Percentiles rank a stretch among this genome's conserved stretches.
Evolutionary conservation across 2,113 vertebrate species (phyloP).

Genomic region (Erythrocercus mccallii): DNA sequence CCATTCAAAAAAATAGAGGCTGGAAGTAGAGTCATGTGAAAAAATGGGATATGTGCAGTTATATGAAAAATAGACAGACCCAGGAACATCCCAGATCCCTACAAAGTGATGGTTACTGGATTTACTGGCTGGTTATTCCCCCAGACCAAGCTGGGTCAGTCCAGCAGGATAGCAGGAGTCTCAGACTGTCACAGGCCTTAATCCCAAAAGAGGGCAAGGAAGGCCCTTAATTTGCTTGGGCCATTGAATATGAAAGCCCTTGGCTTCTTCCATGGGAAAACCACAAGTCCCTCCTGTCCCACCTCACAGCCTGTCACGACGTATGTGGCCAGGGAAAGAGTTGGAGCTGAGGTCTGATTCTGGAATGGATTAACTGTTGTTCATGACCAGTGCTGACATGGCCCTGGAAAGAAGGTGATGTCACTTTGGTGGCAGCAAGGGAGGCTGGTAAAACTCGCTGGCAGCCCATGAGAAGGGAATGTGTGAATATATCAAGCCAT

Average conservation of each 20-base stretch:
- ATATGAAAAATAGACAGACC: neutral
- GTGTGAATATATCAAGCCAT: neutral
- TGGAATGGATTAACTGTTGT: neutral
- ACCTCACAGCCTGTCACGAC: neutral
- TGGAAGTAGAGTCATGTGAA: neutral
- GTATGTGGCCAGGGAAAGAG: neutral
- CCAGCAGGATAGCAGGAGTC: neutral
- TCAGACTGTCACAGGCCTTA: neutral
- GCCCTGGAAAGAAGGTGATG: neutral
- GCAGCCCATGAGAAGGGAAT: neutral
- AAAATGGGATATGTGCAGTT: neutral
- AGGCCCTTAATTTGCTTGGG: neutral
- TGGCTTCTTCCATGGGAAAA: neutral
- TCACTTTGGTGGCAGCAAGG: neutral
- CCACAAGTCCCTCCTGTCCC: neutral
- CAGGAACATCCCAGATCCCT: neutral
- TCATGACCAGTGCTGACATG: neutral
- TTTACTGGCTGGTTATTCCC: neutral
- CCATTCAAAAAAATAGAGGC: neutral
- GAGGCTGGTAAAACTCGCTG: neutral
- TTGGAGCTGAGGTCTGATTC: neutral
- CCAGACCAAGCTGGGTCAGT: neutral
- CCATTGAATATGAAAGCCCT: neutral
- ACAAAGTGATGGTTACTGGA: accelerated
- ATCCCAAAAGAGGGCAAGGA: neutral